phyloP scores from a whole-genome alignment of 35 echinoderm and acorn worm genomes.

The Amphiura filiformis region DNA sequence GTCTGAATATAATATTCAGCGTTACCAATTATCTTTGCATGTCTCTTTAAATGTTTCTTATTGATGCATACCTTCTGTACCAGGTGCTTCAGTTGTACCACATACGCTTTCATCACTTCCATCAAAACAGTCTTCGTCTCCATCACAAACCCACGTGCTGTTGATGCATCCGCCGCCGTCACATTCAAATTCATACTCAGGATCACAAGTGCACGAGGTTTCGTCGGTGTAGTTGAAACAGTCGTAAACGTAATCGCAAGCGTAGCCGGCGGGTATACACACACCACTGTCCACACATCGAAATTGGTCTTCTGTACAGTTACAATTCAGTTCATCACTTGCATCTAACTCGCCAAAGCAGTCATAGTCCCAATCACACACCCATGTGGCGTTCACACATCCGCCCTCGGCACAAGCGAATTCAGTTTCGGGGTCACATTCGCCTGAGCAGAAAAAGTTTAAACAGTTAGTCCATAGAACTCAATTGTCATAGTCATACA shows the following conservation, averaged over 20 bases:
- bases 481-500: too few relatives aligned
- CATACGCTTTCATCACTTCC: conserved; percentile 82
- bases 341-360: background rate
- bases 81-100: too few relatives aligned
- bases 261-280: conserved; percentile 82
- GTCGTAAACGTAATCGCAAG: conserved; percentile 76
- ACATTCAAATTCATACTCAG: background rate
- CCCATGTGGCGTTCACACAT: too few relatives aligned
- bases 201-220: conserved; percentile 15
- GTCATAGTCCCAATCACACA: background rate
- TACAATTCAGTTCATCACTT: background rate
- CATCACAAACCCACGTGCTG: conserved; percentile 73
- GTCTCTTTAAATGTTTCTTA: too few relatives aligned
- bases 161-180: conserved; percentile 57
- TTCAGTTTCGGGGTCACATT: too few relatives aligned
- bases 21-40: too few relatives aligned
- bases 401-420: too few relatives aligned
- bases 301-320: conserved; percentile 22
- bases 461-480: too few relatives aligned
- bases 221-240: conserved; percentile 60
- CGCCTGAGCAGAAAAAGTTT: too few relatives aligned
- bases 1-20: too few relatives aligned
- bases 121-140: conserved; percentile 86
- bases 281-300: conserved; percentile 54
- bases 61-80: too few relatives aligned